Base-by-base conservation (phyloP, 2,113 vertebrate genomes). In the Colistium nudipinnis region DNA sequence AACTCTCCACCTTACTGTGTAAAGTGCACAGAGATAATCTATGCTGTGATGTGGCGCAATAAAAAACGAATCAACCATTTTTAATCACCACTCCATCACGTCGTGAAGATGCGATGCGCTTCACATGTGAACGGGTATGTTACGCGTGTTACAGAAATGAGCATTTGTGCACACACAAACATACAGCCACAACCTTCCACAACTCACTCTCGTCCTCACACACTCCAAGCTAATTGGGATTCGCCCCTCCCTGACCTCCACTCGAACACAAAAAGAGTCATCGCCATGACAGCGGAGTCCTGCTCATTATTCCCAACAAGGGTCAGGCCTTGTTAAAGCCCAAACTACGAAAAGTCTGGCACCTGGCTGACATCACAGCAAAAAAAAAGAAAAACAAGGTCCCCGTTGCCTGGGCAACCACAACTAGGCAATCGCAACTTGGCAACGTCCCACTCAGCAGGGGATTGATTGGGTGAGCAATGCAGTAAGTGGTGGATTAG, bases 391-490 rank as follows among this genome's bases (percentile, higher is more conserved):
- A 62, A 78, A 63, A 17, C 47, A 3, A 13, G 76, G 70, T 65
- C 73, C 43, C 38, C 17, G 83, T 89, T 89, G 67, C 80, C 83
- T 62, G 25, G 36, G 82, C 72, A 80, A 89, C 86, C 62, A 60
- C 76, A 84, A 82, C 81, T 85, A 77, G 76, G 83, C 87, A 88
- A 81, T 71, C 1, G 47, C 57, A 48, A 70, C 74, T 85, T 82
- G 87, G 87, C 78, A 65, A 72, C 53, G 4, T 36, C 77, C 59
- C 31, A 28, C 75, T 82, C 85, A 52, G 7, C 28, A 35, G 85
- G 83, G 86, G 83, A 88, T 76, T 85, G 83, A 87, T 90, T 88
- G 88, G 78, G 76, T 74, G 85, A 88, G 83, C 80, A 69, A 79
- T 70, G 64, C 72, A 66, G 78, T 64, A 76, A 82, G 82, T 81